Percentiles rank a stretch among this genome's conserved stretches.
Conservation (phyloP, 2,888 invertebrate genomes). For the Oithona nana region DNA sequence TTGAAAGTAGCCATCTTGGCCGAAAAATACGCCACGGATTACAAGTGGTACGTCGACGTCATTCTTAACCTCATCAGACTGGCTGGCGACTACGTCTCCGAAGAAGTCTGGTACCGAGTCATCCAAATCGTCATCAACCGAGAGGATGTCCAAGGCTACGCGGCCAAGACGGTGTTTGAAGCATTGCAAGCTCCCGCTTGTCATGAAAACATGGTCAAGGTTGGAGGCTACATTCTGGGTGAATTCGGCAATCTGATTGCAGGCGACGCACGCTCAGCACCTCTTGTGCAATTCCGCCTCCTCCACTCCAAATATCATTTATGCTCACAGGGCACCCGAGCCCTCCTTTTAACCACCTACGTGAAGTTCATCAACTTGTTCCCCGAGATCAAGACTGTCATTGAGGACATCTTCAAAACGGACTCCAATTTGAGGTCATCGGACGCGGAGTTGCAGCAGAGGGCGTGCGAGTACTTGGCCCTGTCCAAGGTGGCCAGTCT, state of each 20-base stretch:
- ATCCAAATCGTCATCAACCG: constrained; percentile 98
- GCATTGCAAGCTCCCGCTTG: constrained; percentile 96
- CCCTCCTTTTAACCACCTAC: constrained; percentile 86
- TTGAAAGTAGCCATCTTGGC: constrained; percentile 96
- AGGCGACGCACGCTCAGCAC: constrained; percentile 91
- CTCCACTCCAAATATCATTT: constrained; percentile 63
- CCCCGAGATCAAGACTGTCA: constrained; percentile 87
- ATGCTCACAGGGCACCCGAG: constrained; percentile 62
- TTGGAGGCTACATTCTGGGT: constrained; percentile 95
- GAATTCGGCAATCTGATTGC: constrained; percentile 99
- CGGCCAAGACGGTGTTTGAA: constrained; percentile 98
- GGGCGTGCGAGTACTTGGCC: constrained; percentile 92
- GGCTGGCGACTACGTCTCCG: constrained; percentile 98
- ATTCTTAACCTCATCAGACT: constrained; percentile 96
- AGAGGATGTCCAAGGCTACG: constrained; percentile 98
- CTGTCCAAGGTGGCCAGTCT: constrained; percentile 64
- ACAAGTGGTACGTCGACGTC: constrained; percentile 92
- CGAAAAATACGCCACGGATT: constrained; percentile 98
- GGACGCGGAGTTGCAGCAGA: constrained; percentile 93
- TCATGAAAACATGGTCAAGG: constrained; percentile 99
- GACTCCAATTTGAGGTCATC: constrained; percentile 92
- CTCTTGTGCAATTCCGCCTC: constrained; percentile 89
- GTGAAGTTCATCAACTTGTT: constrained; percentile 98
- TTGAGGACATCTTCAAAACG: constrained; percentile 80
- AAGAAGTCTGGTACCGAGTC: constrained; percentile 99